Base-by-base conservation (phyloP, 2,888 invertebrate genomes). In the Cistogaster globosa region DNA sequence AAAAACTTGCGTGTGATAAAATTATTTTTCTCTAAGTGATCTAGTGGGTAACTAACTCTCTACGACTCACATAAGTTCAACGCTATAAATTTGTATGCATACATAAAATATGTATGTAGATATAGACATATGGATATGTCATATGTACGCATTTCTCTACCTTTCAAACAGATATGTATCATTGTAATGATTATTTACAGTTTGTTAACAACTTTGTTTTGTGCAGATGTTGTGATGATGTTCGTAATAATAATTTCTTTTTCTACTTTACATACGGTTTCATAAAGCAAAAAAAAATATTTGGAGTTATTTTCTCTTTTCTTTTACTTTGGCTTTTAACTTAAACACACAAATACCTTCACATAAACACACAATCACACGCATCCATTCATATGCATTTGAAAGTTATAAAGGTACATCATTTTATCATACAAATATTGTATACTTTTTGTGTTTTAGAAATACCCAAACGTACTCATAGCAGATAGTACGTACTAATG, bases 281-380 rank as follows among this genome's bases (percentile, higher is more conserved):
- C 6, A 26, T n/a, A 68, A 78, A 51, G 69, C 22, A 69, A 55
- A 62, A 69, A 55, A 62, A 62, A 77, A 55, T 62, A 71, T 78
- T 63, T 63, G 36, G 8, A 63, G 45, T 14, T 48, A 36, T 67
- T 53, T 67, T 20, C 6, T n/a, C n/a, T n/a, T 48, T 53, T 38
- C 7, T 26, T 20, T 53, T 71, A 6, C 32, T 32, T 60, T 32
- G 22, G 18, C 51, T 51, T 20, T 51, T 36, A 51, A 51, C 12
- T 32, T 6, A 26, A 12, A 65, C 8, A 65, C 45, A 65, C 45
- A 48, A 14, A 48, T 48, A 6, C 57, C 65, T 57, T 45, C 57
- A 57, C 57, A 65, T 42, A 65, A n/a, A 14, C 12, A 42, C 12
- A 38, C 38, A 38, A 5, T 1, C 6, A 38, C 38, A 42, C 12